Conservation (phyloP, 2,888 invertebrate species). For the Onthophagus sagittarius region DNA sequence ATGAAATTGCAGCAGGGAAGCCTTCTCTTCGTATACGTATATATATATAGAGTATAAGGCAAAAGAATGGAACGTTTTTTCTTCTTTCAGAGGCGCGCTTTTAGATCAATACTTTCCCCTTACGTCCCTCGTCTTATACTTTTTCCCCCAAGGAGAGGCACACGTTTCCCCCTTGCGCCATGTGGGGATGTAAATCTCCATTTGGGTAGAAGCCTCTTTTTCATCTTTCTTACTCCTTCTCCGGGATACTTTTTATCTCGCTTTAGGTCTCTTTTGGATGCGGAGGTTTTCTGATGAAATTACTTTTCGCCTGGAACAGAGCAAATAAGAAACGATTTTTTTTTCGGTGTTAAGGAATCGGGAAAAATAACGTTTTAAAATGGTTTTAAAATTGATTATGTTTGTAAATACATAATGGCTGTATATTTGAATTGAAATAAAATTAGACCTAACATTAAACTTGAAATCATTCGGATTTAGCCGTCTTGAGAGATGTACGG, state of each 20-base stretch:
- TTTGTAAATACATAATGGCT: no score
- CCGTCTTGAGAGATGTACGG: no score
- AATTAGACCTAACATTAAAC: no score
- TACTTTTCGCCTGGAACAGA: not conserved
- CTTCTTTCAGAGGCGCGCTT: constrained; percentile 38
- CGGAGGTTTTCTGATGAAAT: not conserved
- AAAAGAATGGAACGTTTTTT: constrained; percentile 40
- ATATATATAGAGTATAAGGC: constrained; percentile 23
- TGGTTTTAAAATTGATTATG: not conserved
- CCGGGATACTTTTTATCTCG: no score
- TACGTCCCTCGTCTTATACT: constrained; percentile 22
- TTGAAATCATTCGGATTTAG: no score
- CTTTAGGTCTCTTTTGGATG: not conserved
- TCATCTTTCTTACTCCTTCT: not conserved
- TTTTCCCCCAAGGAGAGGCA: not conserved
- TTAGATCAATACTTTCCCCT: constrained; percentile 45
- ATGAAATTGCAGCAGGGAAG: not conserved
- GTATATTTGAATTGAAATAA: no score
- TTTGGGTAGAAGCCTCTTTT: not conserved
- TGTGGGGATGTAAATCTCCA: not conserved
- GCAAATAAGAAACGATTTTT: not conserved
- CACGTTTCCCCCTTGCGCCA: not conserved
- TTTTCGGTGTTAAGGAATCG: not conserved
- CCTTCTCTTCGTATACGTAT: not conserved
- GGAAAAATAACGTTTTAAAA: not conserved